Base-by-base conservation (phyloP, 2,888 invertebrate species). In the Trimorus sp. region DNA sequence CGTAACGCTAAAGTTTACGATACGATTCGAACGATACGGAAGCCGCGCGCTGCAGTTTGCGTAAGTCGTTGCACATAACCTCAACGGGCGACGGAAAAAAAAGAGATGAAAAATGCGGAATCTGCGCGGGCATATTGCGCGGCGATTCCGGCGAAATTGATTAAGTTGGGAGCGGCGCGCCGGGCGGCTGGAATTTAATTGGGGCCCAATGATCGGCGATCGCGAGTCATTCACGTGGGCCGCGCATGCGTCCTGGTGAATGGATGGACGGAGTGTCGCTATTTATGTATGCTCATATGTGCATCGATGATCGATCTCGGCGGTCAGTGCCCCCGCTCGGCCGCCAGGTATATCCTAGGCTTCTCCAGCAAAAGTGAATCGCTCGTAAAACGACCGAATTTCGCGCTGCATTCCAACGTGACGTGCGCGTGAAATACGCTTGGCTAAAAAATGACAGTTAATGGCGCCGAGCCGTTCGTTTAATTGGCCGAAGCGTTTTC, bases 271-370 rank as follows among this genome's bases (percentile, higher is more conserved):
- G 66, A 70, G 70, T 59, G 80, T 66, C 79, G 75, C 79, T 79
- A 83, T 80, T 83, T 83, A 80, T 70, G 80, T 79, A 80, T 70
- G 80, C 80, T 80, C 78, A 79, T 81, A 83, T 81, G 79, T 81
- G 81, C 80, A 83, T 81, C 79, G 83, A 83, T 81, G 83, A 83
- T 79, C 83, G 81, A 83, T 81, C 83, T 68, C 63, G 48, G 83
- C 81, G 83, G 83, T 83, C 83, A 81, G 63, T 81, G 79, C 80
- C 81, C 80, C 54, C 56, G 40, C 77, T 42, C 68, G 37, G 16
- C 49, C 53, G 65, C 45, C 79, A 73, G 68, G 77, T 69, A 68
- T 68, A 76, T 77, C 82, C 71, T 79, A 70, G 58, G 71, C 51
- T 63, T 65, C 62, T 40, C 59, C 56, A 71, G 58, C 60, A 60